Evolutionary conservation across 2,888 invertebrate species (phyloP), one percentile per base, ranked within the genome.

Genomic region (Alsophila aescularia): DNA sequence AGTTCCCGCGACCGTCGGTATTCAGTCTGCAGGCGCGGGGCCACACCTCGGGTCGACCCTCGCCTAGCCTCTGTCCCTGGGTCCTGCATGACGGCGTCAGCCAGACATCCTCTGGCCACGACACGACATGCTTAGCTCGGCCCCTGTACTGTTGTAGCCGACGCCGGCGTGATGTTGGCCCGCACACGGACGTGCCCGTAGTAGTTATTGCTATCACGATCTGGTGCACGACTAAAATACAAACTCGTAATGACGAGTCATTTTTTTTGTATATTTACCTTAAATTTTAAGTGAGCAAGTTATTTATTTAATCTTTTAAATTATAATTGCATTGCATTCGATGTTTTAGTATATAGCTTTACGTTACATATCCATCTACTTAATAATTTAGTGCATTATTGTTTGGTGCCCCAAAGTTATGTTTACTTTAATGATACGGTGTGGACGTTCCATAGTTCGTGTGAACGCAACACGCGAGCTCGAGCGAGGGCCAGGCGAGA

Each of bases 271-370:
- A 24, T 41, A 10, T 27, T 41, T 24, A 42, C 34, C 3, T 43
- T 12, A 36, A 43, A 42, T 44, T 60, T 1, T 29, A 57, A 50
- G 45, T 43, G 50, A 58, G 56, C 47, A 64, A 54, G 47, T 53
- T 44, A 58, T 55, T 52, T 58, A 56, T 57, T 52, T 55, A 64
- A 58, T 32, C 13, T 64, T 62, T 66, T 54, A 63, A 42, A 16
- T 32, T 18, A 18, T 27, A 18, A 8, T 24, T 24, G 24, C 24
- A 6, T 24, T 34, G 16, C 10, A 18, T 52, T 37, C 6, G 21
- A 60, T 51, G 53, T 58, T 41, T 47, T 45, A 55, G 53, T 59
- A 47, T 24, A 7, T 24, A 55, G 52, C 50, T 57, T 56, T 49
- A 41, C 50, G 43, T 42, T 48, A 59, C 44, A 24, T 24, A 24